phyloP scores from a whole-genome alignment of 2,797 vertebrate species.

The Crocodylus rhombifer region DNA sequence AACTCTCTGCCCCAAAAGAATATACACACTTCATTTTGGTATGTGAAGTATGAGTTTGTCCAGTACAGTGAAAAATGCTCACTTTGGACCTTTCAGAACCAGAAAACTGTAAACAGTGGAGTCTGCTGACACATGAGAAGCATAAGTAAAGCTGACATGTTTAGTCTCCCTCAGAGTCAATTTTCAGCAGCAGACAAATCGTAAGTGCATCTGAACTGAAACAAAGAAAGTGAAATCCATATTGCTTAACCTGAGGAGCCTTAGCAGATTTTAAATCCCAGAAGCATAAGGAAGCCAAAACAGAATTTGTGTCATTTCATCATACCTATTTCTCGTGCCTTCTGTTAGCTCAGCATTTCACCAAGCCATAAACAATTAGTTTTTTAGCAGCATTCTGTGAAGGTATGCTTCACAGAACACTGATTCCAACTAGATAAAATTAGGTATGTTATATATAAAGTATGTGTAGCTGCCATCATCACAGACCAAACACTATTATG shows the following conservation, averaged over 20 bases:
- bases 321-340: neutral
- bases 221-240: neutral
- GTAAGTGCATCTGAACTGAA: accelerated
- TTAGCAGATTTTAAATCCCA: neutral
- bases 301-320: neutral
- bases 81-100: neutral
- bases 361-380: no score
- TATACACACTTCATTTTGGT: neutral
- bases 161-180: neutral
- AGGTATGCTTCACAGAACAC: no score
- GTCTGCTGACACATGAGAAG: neutral
- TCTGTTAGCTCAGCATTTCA: neutral
- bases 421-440: neutral
- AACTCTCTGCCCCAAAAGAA: accelerated
- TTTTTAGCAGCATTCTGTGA: no score
- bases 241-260: neutral
- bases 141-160: accelerated
- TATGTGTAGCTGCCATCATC: neutral
- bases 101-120: accelerated
- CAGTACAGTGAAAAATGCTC: neutral
- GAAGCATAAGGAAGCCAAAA: no score
- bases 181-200: accelerated
- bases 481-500: neutral
- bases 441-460: neutral
- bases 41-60: accelerated